A percentile compares a stretch with the other conserved stretches of the same genome.
Evolutionary conservation across 2,113 vertebrate genomes (phyloP).

Genomic region (Cromileptes altivelis): DNA sequence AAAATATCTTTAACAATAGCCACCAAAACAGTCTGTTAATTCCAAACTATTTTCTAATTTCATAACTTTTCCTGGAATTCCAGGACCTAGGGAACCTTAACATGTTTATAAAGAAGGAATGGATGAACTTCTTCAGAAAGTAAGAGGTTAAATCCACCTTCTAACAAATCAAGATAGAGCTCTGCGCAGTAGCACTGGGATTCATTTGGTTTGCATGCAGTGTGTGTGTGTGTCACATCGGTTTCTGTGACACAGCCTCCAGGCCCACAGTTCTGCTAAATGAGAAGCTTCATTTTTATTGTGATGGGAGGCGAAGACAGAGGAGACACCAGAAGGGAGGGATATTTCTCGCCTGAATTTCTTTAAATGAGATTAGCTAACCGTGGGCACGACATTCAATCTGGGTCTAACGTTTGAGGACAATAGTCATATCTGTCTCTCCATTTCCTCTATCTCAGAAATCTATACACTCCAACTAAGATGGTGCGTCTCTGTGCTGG

Average conservation of each 20-base stretch:
- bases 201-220: slow-evolving; percentile 2
- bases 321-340: slow-evolving; percentile 24
- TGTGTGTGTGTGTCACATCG: slow-evolving; percentile 8
- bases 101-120: neutral
- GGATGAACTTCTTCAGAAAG: neutral
- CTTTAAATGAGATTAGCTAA: slow-evolving; percentile 75
- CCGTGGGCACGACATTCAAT: slow-evolving; percentile 58
- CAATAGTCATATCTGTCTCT: slow-evolving; percentile 49
- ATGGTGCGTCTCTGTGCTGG: slow-evolving; percentile 26
- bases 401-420: slow-evolving; percentile 10
- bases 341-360: slow-evolving; percentile 55
- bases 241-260: slow-evolving; percentile 28
- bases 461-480: slow-evolving; percentile 41
- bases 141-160: neutral
- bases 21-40: no score
- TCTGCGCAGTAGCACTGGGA: neutral
- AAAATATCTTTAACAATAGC: no score
- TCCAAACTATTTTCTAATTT: no score
- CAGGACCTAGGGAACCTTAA: no score
- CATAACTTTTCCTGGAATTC: no score
- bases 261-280: slow-evolving; percentile 48
- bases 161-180: slow-evolving; percentile 1
- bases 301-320: slow-evolving; percentile 35
- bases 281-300: slow-evolving; percentile 47
- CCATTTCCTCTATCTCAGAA: slow-evolving; percentile 31